phyloP scores from a whole-genome alignment of 2,797 vertebrate genomes.

The Hafferia zeledoni region DNA sequence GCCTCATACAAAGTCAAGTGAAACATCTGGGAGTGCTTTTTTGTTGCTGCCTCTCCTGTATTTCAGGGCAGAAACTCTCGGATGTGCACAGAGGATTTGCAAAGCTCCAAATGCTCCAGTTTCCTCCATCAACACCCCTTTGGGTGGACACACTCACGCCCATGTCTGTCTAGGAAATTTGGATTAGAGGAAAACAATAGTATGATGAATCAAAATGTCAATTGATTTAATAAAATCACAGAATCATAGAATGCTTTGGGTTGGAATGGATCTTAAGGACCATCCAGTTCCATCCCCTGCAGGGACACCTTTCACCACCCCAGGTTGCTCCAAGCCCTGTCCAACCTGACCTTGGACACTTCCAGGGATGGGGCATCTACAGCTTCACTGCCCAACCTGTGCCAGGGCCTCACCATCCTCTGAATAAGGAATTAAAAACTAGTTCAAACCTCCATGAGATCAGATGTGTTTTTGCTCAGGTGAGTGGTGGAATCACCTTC shows the following conservation, averaged over 20 bases:
- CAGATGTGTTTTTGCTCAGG: neutral
- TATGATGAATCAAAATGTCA: neutral
- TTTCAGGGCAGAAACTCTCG: neutral
- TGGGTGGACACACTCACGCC: rapidly evolving
- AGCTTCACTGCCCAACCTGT: neutral
- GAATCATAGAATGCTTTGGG: neutral
- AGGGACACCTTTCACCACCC: rapidly evolving
- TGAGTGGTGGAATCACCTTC: neutral
- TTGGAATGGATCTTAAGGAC: rapidly evolving
- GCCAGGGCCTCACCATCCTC: rapidly evolving
- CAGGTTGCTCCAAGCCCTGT: rapidly evolving
- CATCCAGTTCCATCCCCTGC: neutral
- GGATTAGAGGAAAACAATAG: neutral
- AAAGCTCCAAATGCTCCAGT: neutral
- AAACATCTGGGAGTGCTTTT: conserved; percentile 25
- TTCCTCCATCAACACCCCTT: neutral
- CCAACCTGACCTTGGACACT: neutral
- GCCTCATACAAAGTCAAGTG: conserved; percentile 6
- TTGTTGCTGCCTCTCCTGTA: neutral
- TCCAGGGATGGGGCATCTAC: neutral
- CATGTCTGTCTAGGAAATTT: rapidly evolving
- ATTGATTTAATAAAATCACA: neutral
- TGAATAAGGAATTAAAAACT: neutral
- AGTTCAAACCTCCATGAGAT: neutral
- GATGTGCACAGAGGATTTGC: neutral